Evolutionary conservation across 1,140 invertebrate species (phyloP), one percentile per base, ranked within the genome.

Genomic region (Copidosoma floridanum): DNA sequence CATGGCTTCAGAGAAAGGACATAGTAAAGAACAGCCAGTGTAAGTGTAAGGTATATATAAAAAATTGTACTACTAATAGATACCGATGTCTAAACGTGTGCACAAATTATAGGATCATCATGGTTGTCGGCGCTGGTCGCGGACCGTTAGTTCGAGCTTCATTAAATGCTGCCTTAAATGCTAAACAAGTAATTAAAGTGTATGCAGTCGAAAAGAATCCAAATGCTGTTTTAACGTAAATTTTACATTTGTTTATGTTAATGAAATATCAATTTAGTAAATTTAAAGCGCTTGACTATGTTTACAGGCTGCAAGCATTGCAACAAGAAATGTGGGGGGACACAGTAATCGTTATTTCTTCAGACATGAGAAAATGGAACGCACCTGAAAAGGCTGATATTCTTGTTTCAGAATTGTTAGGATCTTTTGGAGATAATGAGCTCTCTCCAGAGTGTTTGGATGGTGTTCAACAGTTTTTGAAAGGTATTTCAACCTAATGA

Each of bases 381-480:
- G 83, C 88, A 5, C 85, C 92, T 1, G 90, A 93, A 69, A 86
- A 90, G 70, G 94, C 95, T 1, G 97, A 99, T 79, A 95, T 99
- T 63, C 79, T 99, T 27, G 91, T 99, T 1, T 98, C 95, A 10
- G 98, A 99, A 82, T 81, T 99, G 16, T 82, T 99, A 8, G 89
- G 98, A 5, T 99, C 97, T 10, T 99, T 99, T 84, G 96, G 95
- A 18, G 97, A 99, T 76, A 99, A 99, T 79, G 98, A 99, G 82
- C 84, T 99, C 1, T 97, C 94, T 1, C 98, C 98, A 0, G 98
- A 99, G 80, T 99, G 97, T 82, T 83, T 99, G 12, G 95, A 99
- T 83, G 95, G 96, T 6, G 95, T 94, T 12, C 88, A 95, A 68
- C 85, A 88, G 40, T 90, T 95, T 65, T 78, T 98, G 0, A 95